phyloP scores from a whole-genome alignment of 1,140 invertebrate genomes.

The Meloidogyne exigua region DNA sequence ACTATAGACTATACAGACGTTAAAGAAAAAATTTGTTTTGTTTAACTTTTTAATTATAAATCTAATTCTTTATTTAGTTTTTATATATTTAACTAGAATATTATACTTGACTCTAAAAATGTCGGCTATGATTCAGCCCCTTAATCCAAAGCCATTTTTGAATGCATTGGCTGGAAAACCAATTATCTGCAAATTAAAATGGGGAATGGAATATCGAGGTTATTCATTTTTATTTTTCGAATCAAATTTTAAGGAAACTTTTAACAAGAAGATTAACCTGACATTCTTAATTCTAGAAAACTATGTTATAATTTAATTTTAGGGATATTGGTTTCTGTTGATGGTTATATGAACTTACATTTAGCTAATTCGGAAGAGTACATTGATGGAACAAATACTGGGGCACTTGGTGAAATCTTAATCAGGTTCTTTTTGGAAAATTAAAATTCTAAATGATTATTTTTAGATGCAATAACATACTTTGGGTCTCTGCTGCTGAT shows the following conservation, averaged over 20 bases:
- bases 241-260: constrained; percentile 12
- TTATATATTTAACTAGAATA: too few relatives aligned
- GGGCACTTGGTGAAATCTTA: constrained; percentile 92
- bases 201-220: constrained; percentile 99
- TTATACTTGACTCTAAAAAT: neutral
- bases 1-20: too few relatives aligned
- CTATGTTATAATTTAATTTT: constrained; percentile 8
- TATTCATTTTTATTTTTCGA: constrained; percentile 36
- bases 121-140: constrained; percentile 68
- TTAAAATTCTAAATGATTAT: constrained; percentile 3
- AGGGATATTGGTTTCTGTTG: constrained; percentile 85
- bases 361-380: constrained; percentile 97
- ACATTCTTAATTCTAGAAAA: neutral
- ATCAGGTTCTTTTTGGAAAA: constrained; percentile 70
- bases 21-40: too few relatives aligned
- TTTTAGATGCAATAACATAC: constrained; percentile 87
- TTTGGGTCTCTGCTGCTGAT: constrained; percentile 91
- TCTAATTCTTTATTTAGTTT: too few relatives aligned
- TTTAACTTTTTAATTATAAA: too few relatives aligned
- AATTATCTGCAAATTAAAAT: constrained; percentile 95
- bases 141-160: constrained; percentile 98
- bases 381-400: constrained; percentile 84
- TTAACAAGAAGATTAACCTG: too few relatives aligned
- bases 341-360: constrained; percentile 99
- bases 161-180: constrained; percentile 95